These are phyloP conservation scores for Amphibalanus amphitrite DNA, from an alignment of 1,140 invertebrate species.

Conservation along the genomic window DNA sequence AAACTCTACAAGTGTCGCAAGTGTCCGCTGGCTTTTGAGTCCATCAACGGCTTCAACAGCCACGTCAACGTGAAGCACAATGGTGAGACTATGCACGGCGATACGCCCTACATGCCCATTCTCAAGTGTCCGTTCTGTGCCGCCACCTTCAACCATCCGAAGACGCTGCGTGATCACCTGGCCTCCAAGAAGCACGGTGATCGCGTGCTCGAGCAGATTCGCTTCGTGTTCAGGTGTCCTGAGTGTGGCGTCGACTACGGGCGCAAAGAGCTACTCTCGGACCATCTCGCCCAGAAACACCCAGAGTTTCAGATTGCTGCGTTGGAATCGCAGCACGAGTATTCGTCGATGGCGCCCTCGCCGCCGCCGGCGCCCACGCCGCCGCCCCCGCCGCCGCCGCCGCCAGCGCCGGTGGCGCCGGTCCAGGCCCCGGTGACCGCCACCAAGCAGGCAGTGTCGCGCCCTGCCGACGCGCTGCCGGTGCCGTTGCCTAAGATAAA, in stretches of 20 bases:
- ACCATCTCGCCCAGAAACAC: background rate
- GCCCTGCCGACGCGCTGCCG: background rate
- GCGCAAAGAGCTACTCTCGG: constrained; percentile 3
- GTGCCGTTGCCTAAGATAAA: background rate
- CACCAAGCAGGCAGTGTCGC: background rate
- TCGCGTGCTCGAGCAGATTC: background rate
- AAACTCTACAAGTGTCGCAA: background rate
- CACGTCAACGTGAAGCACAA: background rate
- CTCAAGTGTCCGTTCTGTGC: constrained; percentile 4
- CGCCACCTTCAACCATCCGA: background rate
- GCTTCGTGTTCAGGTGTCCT: constrained; percentile 1
- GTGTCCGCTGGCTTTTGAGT: background rate
- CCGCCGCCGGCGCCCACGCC: background rate
- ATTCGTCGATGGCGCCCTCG: background rate
- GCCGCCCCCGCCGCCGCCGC: background rate
- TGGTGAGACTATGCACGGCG: background rate
- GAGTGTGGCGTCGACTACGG: constrained; percentile 1
- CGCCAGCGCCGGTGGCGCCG: background rate
- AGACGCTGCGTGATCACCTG: constrained; percentile 3
- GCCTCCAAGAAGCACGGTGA: background rate
- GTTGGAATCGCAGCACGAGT: background rate
- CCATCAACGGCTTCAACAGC: constrained; percentile 2
- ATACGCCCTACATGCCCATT: constrained; percentile 2
- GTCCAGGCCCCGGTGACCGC: background rate
- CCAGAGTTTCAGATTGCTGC: background rate